Base-by-base conservation (phyloP, 2,113 vertebrate genomes). In the Phyllopteryx taeniolatus region DNA sequence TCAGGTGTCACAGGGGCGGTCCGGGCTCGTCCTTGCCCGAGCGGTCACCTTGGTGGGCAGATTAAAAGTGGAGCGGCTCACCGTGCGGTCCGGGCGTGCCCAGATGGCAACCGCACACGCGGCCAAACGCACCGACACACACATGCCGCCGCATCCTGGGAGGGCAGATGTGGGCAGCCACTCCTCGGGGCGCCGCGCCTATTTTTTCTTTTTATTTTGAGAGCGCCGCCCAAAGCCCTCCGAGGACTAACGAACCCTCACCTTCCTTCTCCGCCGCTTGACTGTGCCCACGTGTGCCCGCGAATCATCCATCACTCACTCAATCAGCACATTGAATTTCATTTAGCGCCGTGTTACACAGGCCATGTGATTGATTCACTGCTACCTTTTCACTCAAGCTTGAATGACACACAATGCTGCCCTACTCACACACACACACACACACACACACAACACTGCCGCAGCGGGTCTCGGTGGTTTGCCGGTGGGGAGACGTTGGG, bases 241-340 rank as follows among this genome's bases (percentile, higher is more conserved):
- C 81, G 80, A 87, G 86, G 79, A 82, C 85, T 84, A 83, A 89
- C 86, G 85, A 84, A 84, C 79, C 88, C 83, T 85, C 85, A 83
- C 87, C 86, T 87, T 85, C 85, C 84, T 78, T 39, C 35, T 39
- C 27, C 27, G 27, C 27, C 27, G 27, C 27, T 27, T 27, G 27
- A 27, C 27, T 27, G 27, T 39, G 35, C 4, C 35, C 35, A 39
- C 35, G 35, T 39, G 35, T 85, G 89, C 84, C 83, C 87, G 86
- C 79, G 85, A 88, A 89, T 88, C 88, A 89, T 90, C 88, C 87
- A 87, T 91, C 90, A 90, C 88, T 89, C 90, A 89, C 90, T 91
- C 89, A 89, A 90, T 91, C 90, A 90, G 88, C 89, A 85, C 88
- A 88, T 91, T 91, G 90, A 90, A 90, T 91, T 91, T 90, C 90